Base-by-base conservation (phyloP, 2,797 vertebrate genomes). In the Vultur gryphus region DNA sequence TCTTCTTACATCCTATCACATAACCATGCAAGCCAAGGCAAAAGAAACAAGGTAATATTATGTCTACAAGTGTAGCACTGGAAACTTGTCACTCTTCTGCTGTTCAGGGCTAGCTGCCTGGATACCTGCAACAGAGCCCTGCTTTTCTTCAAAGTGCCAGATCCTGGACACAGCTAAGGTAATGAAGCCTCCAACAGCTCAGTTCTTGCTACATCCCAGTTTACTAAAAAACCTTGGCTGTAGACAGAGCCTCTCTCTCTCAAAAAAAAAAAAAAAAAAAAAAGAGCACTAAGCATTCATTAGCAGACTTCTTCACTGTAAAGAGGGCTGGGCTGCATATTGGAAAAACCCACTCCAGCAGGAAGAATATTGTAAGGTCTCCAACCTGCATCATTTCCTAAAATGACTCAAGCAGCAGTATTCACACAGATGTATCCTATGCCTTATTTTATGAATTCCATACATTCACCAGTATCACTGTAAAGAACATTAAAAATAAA, bases 371-470 rank as follows among this genome's bases (percentile, higher is more conserved):
- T 44, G n/a, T 67, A 49, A 81, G 28, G 52, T 77, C 82, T 86
- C 55, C 85, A 87, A 31, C 39, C 43, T 79, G 29, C 83, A 70
- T 92, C 33, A 86, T 84, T 97, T 96, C 96, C 94, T 89, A 62
- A 44, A 52, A 35, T 65, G 82, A 95, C 76, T 92, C 79, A 65
- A 61, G 52, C 65, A 88, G 49, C 43, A 80, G 15, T 44, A 75
- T 23, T 85, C 90, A 44, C 84, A 89, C 76, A 88, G 89, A 89
- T 97, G 84, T 71, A 87, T 94, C 82, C 89, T 93, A 85, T 51
- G 39, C 49, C 49, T 85, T 52, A 28, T 46, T 83, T 71, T 84
- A 83, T 51, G 70, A 71, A 97, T 94, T 85, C 88, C 80, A 87
- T 55, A 83, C 33, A 4, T 84, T 94, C 90, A 59, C 43, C 43